These are phyloP conservation scores for Nymphicus hollandicus DNA, from an alignment of 2,113 vertebrate species.

Conservation along the genomic window DNA sequence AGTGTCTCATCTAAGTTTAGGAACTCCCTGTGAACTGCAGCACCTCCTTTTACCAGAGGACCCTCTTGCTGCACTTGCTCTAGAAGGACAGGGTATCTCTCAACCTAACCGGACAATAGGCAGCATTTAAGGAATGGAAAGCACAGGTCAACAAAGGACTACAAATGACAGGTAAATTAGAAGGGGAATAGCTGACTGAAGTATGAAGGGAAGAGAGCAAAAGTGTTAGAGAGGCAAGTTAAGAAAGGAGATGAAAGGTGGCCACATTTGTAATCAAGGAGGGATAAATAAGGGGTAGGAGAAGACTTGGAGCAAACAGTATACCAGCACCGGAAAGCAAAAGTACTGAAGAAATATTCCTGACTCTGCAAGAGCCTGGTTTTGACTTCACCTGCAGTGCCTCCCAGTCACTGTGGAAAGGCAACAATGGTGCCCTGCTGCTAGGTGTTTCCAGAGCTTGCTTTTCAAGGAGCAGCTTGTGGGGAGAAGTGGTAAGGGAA, in stretches of 20 bases:
- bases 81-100: not conserved
- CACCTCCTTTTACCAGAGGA: not conserved
- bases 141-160: not conserved
- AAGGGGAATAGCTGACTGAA: not conserved
- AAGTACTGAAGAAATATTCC: not conserved
- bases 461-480: not conserved
- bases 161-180: not conserved
- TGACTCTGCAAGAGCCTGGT: not conserved
- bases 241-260: not conserved
- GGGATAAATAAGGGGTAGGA: not conserved
- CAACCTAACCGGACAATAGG: not conserved
- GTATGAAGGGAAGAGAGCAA: not conserved
- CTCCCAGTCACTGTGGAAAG: not conserved
- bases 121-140: not conserved
- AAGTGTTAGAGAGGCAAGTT: not conserved
- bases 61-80: not conserved
- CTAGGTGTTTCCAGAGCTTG: accelerated
- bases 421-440: not conserved
- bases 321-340: not conserved
- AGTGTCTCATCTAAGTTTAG: not conserved
- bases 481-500: not conserved
- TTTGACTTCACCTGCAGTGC: not conserved
- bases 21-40: not conserved
- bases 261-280: not conserved
- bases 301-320: not conserved